phyloP scores from a whole-genome alignment of 2,888 invertebrate species.

The Danaus chrysippus region DNA sequence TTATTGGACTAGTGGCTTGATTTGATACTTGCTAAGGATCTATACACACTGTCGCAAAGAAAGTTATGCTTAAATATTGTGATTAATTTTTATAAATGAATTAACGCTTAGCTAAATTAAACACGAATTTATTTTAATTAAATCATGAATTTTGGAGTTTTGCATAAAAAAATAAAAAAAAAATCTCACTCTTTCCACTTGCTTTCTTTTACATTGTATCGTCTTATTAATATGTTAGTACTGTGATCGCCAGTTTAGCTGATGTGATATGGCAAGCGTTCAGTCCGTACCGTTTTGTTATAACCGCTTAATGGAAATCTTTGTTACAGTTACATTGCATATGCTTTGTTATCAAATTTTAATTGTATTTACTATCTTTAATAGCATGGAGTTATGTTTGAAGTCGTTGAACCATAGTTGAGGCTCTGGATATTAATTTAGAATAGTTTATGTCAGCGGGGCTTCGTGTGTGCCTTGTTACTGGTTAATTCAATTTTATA shows the following conservation, averaged over 20 bases:
- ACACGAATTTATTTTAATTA: constrained; percentile 3
- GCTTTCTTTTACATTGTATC: neutral
- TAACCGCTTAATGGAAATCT: constrained; percentile 54
- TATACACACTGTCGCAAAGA: constrained; percentile 28
- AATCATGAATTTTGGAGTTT: neutral
- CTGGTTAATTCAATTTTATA: constrained; percentile 42
- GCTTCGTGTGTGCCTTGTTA: constrained; percentile 47
- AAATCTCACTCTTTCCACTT: too few relatives aligned
- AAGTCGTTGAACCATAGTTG: constrained; percentile 18
- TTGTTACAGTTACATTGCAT: constrained; percentile 48
- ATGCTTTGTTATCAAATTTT: constrained; percentile 19
- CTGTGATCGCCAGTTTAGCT: constrained; percentile 58
- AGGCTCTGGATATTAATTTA: constrained; percentile 24
- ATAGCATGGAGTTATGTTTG: neutral
- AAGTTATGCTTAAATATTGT: neutral
- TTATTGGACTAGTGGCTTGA: constrained; percentile 62
- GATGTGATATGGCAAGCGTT: constrained; percentile 62
- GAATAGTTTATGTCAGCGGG: constrained; percentile 41
- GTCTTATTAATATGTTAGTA: constrained; percentile 8
- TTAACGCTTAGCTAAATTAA: neutral
- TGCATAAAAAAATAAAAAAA: too few relatives aligned
- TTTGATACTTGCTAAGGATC: constrained; percentile 43
- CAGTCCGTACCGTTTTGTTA: constrained; percentile 59
- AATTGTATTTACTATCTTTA: constrained; percentile 1
- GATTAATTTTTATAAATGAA: neutral